Evolutionary conservation across 2,113 vertebrate species (phyloP), one percentile per base, ranked within the genome.

Genomic region (Sciurus niger): DNA sequence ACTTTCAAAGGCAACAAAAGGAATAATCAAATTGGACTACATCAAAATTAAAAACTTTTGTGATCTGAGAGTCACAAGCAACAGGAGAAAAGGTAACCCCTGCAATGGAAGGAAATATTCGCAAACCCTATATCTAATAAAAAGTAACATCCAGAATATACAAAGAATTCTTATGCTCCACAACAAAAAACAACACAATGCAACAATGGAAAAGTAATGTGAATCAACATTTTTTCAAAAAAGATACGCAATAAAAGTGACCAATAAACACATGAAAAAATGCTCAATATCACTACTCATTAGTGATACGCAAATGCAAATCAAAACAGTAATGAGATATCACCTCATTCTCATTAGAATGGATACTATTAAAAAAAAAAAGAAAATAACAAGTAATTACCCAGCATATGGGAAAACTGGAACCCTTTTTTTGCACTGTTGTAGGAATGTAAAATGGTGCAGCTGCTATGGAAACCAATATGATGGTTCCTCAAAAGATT

Each of bases 131-230:
- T 4, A 63, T 5, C 6, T 84, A 22, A 60, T 53, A 85, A 79
- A 13, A 17, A 48, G 8, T 87, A 83, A 87, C 48, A 79, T 80
- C 16, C 37, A 92, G 73, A 63, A 68, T 84, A 76, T 46, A 25
- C 34, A 37, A 89, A 93, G 40, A 96, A 91, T 3, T 70, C 58
- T n/a, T 82, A 48, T 22, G 86, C 18, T 95, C 79, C 60, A 63
- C 25, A 55, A 84, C 16, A 82, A 80, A 34, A 32, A 73, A 48
- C 28, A 60, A 88, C 16, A 46, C 16, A 73, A 82, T 40, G 73
- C 24, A 89, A 74, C 76, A 88, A 34, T 74, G 10, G 24, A 16
- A 37, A 88, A 78, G 84, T 30, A 40, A 53, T 17, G 51, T 86
- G n/a, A 70, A 34, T 34, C 20, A 4, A 30, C 14, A 48, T 89